Evolutionary conservation across 2,797 vertebrate genomes (phyloP).

Genomic region (Babyrousa celebensis): DNA sequence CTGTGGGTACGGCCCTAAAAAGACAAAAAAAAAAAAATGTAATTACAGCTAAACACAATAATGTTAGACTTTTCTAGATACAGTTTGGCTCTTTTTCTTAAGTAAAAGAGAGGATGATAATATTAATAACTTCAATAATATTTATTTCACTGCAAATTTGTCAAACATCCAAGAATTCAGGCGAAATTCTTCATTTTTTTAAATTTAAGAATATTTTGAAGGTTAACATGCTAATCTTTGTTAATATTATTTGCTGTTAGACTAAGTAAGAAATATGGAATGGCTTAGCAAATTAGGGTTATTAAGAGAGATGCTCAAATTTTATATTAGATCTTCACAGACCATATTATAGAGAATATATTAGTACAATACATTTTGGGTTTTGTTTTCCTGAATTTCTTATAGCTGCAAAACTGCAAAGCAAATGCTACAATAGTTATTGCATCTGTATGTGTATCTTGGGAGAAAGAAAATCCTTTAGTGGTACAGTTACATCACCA

Average conservation of each 20-base stretch:
- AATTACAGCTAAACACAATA: neutral
- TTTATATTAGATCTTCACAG: neutral
- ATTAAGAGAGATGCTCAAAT: slow-evolving; percentile 18
- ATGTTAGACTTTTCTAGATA: neutral
- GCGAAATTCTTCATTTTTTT: neutral
- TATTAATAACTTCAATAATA: neutral
- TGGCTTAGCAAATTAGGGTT: neutral
- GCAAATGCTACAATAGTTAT: neutral
- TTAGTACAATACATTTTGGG: neutral
- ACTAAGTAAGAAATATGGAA: neutral
- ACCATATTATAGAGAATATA: neutral
- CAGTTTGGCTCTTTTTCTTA: neutral
- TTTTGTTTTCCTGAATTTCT: neutral
- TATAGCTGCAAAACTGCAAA: neutral
- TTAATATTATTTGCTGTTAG: neutral
- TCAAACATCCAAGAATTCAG: neutral
- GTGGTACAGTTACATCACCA: neutral
- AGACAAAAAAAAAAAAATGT: no score
- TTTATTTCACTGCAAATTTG: neutral
- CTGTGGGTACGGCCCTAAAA: no score
- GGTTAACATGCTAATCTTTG: neutral
- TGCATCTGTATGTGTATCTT: neutral
- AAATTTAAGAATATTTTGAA: slow-evolving; percentile 40
- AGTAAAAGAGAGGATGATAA: neutral
- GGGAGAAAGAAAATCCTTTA: slow-evolving; percentile 67